Conservation (phyloP, 2,113 vertebrate genomes). For the Barnardius zonarius region DNA sequence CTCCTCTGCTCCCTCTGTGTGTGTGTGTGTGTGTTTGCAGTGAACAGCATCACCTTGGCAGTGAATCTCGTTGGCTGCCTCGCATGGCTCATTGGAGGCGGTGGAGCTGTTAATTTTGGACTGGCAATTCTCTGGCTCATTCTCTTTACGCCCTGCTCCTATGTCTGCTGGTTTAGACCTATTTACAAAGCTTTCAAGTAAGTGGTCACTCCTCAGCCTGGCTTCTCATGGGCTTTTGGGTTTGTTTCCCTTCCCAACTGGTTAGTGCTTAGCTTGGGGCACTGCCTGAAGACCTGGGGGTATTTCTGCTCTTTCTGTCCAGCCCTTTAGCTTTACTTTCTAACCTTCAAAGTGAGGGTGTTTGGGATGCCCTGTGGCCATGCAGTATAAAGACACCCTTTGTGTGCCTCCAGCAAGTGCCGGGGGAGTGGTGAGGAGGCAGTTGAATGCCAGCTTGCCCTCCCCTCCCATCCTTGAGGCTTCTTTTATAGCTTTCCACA, state of each 20-base stretch:
- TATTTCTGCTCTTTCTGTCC: neutral
- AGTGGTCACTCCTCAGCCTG: constrained; percentile 65
- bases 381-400: fast-evolving
- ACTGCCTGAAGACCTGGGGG: neutral
- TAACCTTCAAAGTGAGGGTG: neutral
- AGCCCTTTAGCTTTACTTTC: neutral
- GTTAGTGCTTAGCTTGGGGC: neutral
- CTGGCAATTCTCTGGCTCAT: constrained; percentile 97
- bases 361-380: neutral
- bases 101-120: constrained; percentile 96
- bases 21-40: constrained; percentile 80
- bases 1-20: constrained; percentile 60
- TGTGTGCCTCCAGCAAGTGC: fast-evolving
- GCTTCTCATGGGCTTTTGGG: neutral
- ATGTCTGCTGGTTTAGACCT: constrained; percentile 98
- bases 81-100: constrained; percentile 96
- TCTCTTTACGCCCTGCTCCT: constrained; percentile 98
- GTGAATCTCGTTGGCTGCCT: constrained; percentile 97
- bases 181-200: constrained; percentile 99
- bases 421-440: neutral
- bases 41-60: constrained; percentile 90
- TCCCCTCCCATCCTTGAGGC: neutral
- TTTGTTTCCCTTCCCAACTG: neutral
- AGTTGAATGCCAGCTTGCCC: neutral
- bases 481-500: fast-evolving